Base-by-base conservation (phyloP, 1,140 invertebrate species). In the Zaprionus gabonicus region DNA sequence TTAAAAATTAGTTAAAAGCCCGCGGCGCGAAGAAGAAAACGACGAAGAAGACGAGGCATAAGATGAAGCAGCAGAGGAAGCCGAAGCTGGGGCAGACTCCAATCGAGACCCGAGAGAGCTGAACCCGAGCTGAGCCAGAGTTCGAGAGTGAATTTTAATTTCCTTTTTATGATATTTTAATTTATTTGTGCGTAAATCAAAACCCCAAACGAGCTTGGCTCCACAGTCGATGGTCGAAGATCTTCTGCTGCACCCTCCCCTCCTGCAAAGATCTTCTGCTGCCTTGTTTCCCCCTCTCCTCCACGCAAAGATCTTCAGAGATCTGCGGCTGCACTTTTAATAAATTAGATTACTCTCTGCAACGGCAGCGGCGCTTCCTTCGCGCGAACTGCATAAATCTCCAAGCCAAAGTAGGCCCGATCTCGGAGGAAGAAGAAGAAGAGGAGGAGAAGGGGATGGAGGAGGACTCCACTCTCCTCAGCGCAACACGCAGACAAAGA, bases 141-240 rank as follows among this genome's bases (percentile, higher is more conserved):
- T 53, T 75, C 46, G 66, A 78, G 85, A 92, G 82, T 91, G 91
- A 92, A 92, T 92, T 92, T 92, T 91, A 92, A 92, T 92, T 92
- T 92, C 87, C 84, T 92, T 91, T 92, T 92, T 92, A 92, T 91
- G 86, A 92, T 92, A 92, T 92, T 92, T 92, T 92, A 92, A 92
- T 92, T 92, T 92, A 92, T 92, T 92, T 92, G 76, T 80, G 87
- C 88, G 87, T 92, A 92, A 92, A 92, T 92, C 91, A 92, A 90
- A 88, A 90, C 57, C 60, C 79, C 72, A 85, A 90, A 90, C 85
- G 85, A 90, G 85, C 71, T 76, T 38, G 41, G 73, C 82, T 81
- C 68, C 63, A 57, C 76, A 58, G 71, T 70, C 44, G 69, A 28
- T 63, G 3, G 34, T 13, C 41, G 38, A 41, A 41, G 38, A 53